phyloP scores from a whole-genome alignment of 2,888 invertebrate species.

The Trilocha varians region DNA sequence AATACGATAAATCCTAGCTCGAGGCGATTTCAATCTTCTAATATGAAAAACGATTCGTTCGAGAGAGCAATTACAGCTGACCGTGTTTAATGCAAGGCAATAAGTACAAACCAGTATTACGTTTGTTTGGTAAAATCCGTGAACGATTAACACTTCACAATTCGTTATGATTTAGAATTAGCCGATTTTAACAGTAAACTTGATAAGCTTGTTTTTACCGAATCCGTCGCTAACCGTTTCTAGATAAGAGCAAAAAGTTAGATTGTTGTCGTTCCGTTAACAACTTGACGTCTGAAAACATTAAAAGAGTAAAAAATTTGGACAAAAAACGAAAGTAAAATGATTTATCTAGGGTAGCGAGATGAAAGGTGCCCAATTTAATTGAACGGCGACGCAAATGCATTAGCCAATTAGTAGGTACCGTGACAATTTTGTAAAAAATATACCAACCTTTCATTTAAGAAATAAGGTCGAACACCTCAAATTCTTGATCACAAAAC shows the following conservation, averaged over 20 bases:
- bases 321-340: background rate
- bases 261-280: background rate
- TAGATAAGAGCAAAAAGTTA: conserved; percentile 1
- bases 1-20: conserved; percentile 36
- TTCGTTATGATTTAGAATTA: conserved; percentile 25
- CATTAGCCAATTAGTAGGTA: background rate
- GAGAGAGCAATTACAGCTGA: conserved; percentile 47
- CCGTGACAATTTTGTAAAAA: too few species aligned
- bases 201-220: background rate
- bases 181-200: background rate
- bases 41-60: conserved; percentile 65
- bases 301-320: background rate
- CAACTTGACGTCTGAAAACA: background rate
- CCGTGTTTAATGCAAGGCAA: conserved; percentile 36
- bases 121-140: conserved; percentile 41
- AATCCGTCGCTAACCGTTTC: background rate
- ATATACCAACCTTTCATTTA: too few species aligned
- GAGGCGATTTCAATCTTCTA: conserved; percentile 43
- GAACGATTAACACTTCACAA: conserved; percentile 44
- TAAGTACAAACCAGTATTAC: conserved; percentile 27
- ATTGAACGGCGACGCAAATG: background rate
- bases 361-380: background rate
- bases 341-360: background rate
- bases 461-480: too few species aligned
- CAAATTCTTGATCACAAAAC: too few species aligned